A percentile compares a stretch with the other conserved stretches of the same genome.
These are phyloP conservation scores for Sphaerophoria rueppellii DNA, from an alignment of 2,888 invertebrate species.

Conservation along the genomic window DNA sequence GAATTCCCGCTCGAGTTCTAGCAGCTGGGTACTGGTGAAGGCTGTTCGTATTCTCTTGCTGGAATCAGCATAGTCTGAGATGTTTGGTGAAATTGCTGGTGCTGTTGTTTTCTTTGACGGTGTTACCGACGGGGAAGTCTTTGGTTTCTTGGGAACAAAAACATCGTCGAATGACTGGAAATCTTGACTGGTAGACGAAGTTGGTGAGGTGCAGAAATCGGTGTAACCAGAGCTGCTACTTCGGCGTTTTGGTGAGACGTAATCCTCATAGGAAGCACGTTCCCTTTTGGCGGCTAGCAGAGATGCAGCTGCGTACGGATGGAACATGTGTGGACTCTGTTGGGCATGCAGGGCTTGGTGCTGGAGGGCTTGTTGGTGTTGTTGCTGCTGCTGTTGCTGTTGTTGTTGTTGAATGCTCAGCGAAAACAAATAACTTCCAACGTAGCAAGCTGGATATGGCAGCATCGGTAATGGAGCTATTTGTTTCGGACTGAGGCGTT, in stretches of 20 bases:
- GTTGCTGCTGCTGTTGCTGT: constrained; percentile 75
- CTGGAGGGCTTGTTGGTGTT: constrained; percentile 72
- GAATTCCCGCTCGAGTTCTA: constrained; percentile 95
- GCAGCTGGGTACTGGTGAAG: constrained; percentile 93
- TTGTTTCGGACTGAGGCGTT: constrained; percentile 74
- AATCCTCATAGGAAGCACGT: constrained; percentile 52
- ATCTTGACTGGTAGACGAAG: constrained; percentile 78
- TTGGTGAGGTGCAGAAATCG: constrained; percentile 79
- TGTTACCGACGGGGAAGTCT: constrained; percentile 53
- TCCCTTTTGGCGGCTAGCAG: constrained; percentile 55
- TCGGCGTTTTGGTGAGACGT: constrained; percentile 68
- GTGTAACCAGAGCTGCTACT: constrained; percentile 75
- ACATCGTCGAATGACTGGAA: constrained; percentile 77
- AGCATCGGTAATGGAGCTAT: constrained; percentile 83
- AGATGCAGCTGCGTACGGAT: constrained; percentile 58
- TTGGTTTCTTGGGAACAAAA: constrained; percentile 43
- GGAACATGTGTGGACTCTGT: constrained; percentile 68
- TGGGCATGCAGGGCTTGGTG: constrained; percentile 75
- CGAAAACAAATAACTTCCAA: constrained; percentile 86
- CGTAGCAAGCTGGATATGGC: constrained; percentile 86
- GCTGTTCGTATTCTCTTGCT: constrained; percentile 96
- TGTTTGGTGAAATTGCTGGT: constrained; percentile 78
- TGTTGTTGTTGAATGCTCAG: constrained; percentile 86
- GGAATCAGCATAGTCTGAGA: constrained; percentile 85
- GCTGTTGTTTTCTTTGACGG: constrained; percentile 72